Evolutionary conservation across 2,888 invertebrate genomes (phyloP), one percentile per base, ranked within the genome.

Genomic region (Aethes cnicana): DNA sequence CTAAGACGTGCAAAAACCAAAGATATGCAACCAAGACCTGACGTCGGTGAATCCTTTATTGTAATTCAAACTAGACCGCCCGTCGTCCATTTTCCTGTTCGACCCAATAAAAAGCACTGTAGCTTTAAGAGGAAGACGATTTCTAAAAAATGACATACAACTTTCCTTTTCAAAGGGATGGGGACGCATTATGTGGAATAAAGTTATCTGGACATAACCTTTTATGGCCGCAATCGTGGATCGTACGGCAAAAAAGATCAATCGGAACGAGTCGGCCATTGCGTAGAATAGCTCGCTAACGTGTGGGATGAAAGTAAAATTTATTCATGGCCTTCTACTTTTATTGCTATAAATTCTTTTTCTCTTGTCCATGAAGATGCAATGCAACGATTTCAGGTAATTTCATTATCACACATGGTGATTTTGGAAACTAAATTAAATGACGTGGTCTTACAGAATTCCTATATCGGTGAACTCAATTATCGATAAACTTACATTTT

Each of bases 101-200:
- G 67, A 66, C 70, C 70, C 75, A 81, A 84, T 82, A 86, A 86
- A 85, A 83, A 78, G 70, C 53, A 54, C 62, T 58, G 62, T 61
- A 55, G 62, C 83, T 79, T 75, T 83, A 81, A 80, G 84, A 83
- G 82, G 85, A 76, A 71, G 68, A 62, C 74, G 77, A 77, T 80
- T 77, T 75, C 74, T 26, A 74, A 85, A 85, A 82, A 84, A 83
- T 75, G 77, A 77, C 76, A 75, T 74, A 81, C 80, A 81, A 81
- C 85, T 86, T 82, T 88, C 84, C 81, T 74, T 84, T 83, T 88
- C 83, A 85, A 88, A 88, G 80, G 81, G 84, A 82, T 78, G 73
- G 74, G 72, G 59, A 75, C 73, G 74, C 71, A 82, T 81, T 75
- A 84, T 81, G 75, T 77, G 77, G 81, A 81, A 87, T 86, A 87